These are phyloP conservation scores for Salarias fasciatus DNA, from an alignment of 2,797 vertebrate genomes.

Conservation along the genomic window DNA sequence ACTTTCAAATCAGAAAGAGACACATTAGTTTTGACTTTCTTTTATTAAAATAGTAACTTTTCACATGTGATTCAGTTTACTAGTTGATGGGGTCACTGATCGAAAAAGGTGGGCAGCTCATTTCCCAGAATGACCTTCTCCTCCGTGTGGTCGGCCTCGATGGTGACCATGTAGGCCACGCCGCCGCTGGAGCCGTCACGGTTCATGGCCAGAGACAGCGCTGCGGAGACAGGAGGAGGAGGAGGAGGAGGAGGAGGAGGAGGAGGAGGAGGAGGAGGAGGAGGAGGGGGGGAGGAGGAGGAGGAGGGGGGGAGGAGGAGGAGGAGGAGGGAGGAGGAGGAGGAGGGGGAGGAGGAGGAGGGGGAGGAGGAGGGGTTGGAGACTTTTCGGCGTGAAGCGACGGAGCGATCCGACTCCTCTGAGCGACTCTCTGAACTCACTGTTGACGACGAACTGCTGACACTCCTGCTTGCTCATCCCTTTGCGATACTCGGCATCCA, in stretches of 20 bases:
- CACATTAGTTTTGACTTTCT: too few species aligned
- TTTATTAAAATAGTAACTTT: conserved; percentile 1
- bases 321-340: too few species aligned
- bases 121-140: conserved; percentile 85
- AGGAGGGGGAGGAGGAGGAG: too few species aligned
- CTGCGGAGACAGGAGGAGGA: conserved; percentile 64
- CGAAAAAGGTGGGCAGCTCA: conserved; percentile 86
- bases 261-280: too few species aligned
- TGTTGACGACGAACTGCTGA: conserved; percentile 84
- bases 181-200: conserved; percentile 90
- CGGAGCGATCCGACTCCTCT: too few species aligned
- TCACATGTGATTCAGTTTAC: background rate
- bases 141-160: conserved; percentile 82
- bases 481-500: conserved; percentile 84
- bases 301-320: too few species aligned
- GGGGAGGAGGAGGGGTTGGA: too few species aligned
- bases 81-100: conserved; percentile 65
- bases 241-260: too few species aligned
- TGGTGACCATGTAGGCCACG: conserved; percentile 85
- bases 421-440: too few species aligned
- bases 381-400: too few species aligned
- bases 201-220: conserved; percentile 88
- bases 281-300: too few species aligned
- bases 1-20: too few species aligned
- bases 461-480: conserved; percentile 83